Base-by-base conservation (phyloP, 2,113 vertebrate species). In the Daphoenositta chrysoptera region DNA sequence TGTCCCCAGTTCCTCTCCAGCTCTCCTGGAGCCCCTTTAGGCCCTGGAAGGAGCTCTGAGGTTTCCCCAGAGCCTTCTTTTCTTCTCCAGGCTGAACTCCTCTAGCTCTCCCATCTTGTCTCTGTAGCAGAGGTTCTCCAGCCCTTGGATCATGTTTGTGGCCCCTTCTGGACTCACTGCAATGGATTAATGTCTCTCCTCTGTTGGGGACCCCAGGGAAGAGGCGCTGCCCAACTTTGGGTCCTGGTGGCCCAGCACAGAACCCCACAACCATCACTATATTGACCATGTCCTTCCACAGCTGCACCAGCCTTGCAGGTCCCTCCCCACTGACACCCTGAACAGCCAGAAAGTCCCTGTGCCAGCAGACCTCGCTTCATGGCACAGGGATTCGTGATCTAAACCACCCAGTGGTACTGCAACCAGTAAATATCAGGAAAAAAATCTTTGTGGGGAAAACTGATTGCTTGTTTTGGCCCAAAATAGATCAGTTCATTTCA, bases 31-130 rank as follows among this genome's bases (percentile, higher is more conserved):
- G 24, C 11, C 30, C 39, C 39, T 68, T 53, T 45, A 61, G 53
- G 17, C 21, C 0, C 47, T 6, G 8, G 7, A 35, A 68, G 45
- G 20, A 7, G 11, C 24, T 61, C 17, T 27, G 0, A 83, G 13
- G 3, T 54, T n/a, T 60, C 28, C 39, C 16, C 24, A 18, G 57
- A 37, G 10, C 53, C 16, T 68, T 45, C 11, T 30, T n/a, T n/a
- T n/a, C 13, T 16, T 39, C 23, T 61, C 53, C 61, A 53, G 39
- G 28, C 28, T 53, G 60, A 66, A 2, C 53, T n/a, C 2, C 10
- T 15, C 45, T 24, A 83, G 9, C 63, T 61, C 54, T 69, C 63
- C 70, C 47, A 61, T 19, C n/a, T 30, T 40, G n/a, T 3, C 63
- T 61, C 54, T 39, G 51, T 0, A 26, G 69, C 19, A 61, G 70